Evolutionary conservation across 2,113 vertebrate species (phyloP).

Genomic region (Machaerirhynchus nigripectus): DNA sequence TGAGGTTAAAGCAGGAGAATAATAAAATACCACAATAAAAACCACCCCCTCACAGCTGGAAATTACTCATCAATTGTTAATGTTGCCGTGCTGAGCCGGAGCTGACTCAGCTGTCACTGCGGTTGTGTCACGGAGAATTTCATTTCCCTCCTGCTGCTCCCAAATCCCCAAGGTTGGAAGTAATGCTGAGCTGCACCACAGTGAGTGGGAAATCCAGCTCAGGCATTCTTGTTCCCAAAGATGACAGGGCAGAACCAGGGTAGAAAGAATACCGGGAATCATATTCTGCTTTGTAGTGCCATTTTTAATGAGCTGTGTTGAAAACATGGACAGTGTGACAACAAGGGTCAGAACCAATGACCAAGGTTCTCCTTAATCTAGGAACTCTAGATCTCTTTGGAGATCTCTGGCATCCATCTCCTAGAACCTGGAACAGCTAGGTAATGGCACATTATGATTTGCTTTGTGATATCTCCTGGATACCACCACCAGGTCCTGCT

Average conservation of each 20-base stretch:
- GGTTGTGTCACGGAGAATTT: slow-evolving; percentile 39
- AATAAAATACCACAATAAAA: slow-evolving; percentile 15
- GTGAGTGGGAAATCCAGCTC: neutral
- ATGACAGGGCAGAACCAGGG: neutral
- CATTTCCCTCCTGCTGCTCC: slow-evolving; percentile 59
- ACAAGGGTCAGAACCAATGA: neutral
- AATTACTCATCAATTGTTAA: slow-evolving; percentile 75
- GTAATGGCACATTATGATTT: neutral
- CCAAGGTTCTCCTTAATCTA: neutral
- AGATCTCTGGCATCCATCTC: neutral
- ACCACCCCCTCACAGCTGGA: slow-evolving; percentile 74
- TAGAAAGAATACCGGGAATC: neutral
- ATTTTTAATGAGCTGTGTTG: neutral
- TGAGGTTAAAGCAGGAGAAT: slow-evolving; percentile 54
- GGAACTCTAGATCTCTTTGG: neutral
- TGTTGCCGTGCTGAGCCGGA: slow-evolving; percentile 28
- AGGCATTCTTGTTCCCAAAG: neutral
- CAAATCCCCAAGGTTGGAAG: neutral
- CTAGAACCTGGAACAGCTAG: neutral
- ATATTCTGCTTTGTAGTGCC: neutral
- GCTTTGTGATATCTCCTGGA: neutral
- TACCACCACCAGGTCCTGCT: neutral
- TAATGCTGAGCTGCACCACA: neutral
- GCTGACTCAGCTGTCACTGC: slow-evolving; percentile 72
- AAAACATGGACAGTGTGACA: neutral